Base-by-base conservation (phyloP, 2,113 vertebrate species). In the Corythoichthys haematopterus region DNA sequence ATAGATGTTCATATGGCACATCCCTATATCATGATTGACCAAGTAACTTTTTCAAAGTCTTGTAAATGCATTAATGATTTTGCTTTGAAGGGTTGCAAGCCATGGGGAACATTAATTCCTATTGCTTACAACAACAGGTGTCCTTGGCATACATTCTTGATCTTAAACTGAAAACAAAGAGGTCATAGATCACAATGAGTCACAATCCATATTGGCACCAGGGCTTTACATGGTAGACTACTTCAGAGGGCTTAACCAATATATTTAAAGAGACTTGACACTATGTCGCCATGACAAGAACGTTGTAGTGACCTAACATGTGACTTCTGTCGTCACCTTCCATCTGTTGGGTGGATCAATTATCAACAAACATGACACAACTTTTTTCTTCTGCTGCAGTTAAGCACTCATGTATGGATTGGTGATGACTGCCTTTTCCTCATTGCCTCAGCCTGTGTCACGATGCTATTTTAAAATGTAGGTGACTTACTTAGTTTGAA, bases 201-300 rank as follows among this genome's bases (percentile, higher is more conserved):
- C 86, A 89, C 66, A 55, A 65, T 71, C 59, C 74, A 61, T 37
- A 51, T 60, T 66, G 58, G 67, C 65, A 73, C 48, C 77, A 66
- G 20, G 73, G 71, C 71, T 78, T 64, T 78, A 61, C 57, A 82
- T 48, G 75, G 80, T 73, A 69, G n/a, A 36, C 35, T 2, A 60
- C 37, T 43, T 10, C 58, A 84, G n/a, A 70, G 69, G 38, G 69
- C 59, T 57, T 68, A 4, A 46, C 20, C 2, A 36, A 51, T 72
- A 87, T 87, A 84, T 79, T 76, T 57, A 69, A 71, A 63, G 55
- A 77, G 75, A 67, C 75, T 63, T 61, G 71, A 85, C 73, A 76
- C 74, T 43, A 20, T 15, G 46, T 16, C 36, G 35, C 59, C 76
- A 70, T 68, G 64, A 74, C 64, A 64, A 70, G 66, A 66, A 57